Evolutionary conservation across 2,797 vertebrate species (phyloP).

Genomic region (Syngnathus acus): DNA sequence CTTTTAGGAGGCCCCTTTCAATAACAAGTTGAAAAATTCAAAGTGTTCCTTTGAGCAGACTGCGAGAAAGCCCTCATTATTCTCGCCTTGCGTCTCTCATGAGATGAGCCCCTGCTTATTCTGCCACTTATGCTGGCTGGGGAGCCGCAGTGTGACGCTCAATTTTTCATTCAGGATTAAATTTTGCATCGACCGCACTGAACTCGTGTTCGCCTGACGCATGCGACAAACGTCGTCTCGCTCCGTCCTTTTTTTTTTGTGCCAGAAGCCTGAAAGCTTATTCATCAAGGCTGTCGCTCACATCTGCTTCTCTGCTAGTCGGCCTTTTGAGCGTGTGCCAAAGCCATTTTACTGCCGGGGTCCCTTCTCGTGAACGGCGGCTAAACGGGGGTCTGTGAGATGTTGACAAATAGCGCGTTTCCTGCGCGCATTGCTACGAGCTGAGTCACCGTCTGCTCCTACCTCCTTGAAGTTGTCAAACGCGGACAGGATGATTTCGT

Average conservation of each 20-base stretch:
- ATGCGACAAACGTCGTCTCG: constrained; percentile 31
- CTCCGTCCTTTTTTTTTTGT: constrained; percentile 28
- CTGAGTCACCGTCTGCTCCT: constrained; percentile 20
- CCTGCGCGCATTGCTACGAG: constrained; percentile 5
- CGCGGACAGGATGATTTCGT: constrained; percentile 95
- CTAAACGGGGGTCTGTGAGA: constrained; percentile 32
- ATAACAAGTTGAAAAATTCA: constrained; percentile 7
- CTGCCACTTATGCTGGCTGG: constrained; percentile 41
- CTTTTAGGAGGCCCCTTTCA: constrained; percentile 13
- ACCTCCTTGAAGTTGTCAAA: constrained; percentile 99
- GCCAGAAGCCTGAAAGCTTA: constrained; percentile 19
- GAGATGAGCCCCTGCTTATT: constrained; percentile 28
- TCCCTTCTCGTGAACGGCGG: constrained; percentile 15
- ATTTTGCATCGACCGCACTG: constrained; percentile 64
- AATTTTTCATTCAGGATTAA: constrained; percentile 66
- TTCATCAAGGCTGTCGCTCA: constrained; percentile 27
- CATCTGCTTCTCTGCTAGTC: constrained; percentile 20
- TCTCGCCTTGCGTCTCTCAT: constrained; percentile 43
- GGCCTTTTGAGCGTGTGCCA: constrained; percentile 38
- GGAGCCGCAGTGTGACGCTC: constrained; percentile 46
- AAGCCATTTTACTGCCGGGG: constrained; percentile 20
- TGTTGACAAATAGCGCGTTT: constrained; percentile 28
- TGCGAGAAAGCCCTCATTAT: constrained; percentile 12
- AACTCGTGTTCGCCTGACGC: constrained; percentile 27
- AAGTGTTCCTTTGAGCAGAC: neutral